Conservation (phyloP, 2,888 invertebrate species). For the Pollenia labialis region DNA sequence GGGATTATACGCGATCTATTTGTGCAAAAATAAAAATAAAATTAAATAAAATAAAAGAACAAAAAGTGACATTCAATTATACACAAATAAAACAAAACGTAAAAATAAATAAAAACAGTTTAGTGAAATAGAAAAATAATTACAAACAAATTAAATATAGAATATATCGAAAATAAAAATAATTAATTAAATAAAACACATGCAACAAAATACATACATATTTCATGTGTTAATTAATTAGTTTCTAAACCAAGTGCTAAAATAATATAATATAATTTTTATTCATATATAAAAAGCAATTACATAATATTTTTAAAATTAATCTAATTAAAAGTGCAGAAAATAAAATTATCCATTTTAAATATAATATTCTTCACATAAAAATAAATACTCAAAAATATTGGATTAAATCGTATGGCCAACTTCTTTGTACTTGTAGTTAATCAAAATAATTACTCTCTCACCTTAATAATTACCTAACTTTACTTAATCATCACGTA, state of each 20-base stretch:
- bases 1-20: conserved; percentile 68
- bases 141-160: conserved; percentile 3
- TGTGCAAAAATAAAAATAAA: conserved; percentile 22
- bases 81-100: conserved; percentile 29
- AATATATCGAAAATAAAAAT: conserved; percentile 24
- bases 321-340: neutral
- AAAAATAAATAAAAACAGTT: conserved; percentile 5
- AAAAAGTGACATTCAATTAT: conserved; percentile 60
- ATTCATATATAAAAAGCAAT: conserved; percentile 20
- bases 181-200: neutral
- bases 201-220: neutral
- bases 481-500: conserved; percentile 48
- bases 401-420: conserved; percentile 25
- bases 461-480: conserved; percentile 12
- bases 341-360: neutral
- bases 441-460: conserved; percentile 18
- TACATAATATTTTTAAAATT: conserved; percentile 15
- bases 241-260: conserved; percentile 36
- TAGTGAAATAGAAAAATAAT: conserved; percentile 45
- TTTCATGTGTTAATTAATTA: neutral
- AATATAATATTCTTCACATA: conserved; percentile 5
- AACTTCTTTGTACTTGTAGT: conserved; percentile 26
- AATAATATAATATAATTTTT: conserved; percentile 11
- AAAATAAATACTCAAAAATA: neutral
- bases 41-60: conserved; percentile 17